Base-by-base conservation (phyloP, 2,797 vertebrate species). In the Meda fulgida region DNA sequence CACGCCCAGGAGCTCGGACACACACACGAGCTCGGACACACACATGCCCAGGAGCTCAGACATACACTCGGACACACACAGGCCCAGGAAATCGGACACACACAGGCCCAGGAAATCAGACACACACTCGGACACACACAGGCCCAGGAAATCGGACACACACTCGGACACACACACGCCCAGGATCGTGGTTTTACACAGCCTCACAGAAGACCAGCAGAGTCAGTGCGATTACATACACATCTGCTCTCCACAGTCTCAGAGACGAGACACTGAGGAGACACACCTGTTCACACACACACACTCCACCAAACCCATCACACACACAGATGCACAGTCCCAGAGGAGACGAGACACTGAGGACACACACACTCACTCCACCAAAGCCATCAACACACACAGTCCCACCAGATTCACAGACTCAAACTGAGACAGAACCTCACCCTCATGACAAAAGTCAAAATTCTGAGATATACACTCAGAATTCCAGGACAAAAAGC, bases 181-280 rank as follows among this genome's bases (percentile, higher is more conserved):
- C 81, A 98, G 98, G 94, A 96, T 96, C 26, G 96, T 95, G 2
- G 97, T 93, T 7, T 94, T 99, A 75, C 97, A 98, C 91, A 98
- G 97, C 0, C 97, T 98, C 66, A 97, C 98, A 0, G 98, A 99
- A 93, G 97, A 97, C 70, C 94, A 97, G 84, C 97, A 98, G 92
- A 96, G 97, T 88, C 97, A 98, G 90, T 97, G 97, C 85, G 98
- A 99, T 86, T 97, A 97, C 87, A 96, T 97, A 0, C 94, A 99
- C 2, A 95, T 98, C 2, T 97, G 97, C 53, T 97, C 97, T 0
- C 95, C 96, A 0, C 97, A 96, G 23, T 96, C 97, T 0, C 43
- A 46, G 89, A 97, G 97, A 92, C 97, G 96, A 0, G 97, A 98
- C 89, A 94, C 97, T 0, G 97, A 98, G 77, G 46, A 48, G 14